Evolutionary conservation across 2,888 invertebrate species (phyloP).

Genomic region (Lasioglossum figueresi): DNA sequence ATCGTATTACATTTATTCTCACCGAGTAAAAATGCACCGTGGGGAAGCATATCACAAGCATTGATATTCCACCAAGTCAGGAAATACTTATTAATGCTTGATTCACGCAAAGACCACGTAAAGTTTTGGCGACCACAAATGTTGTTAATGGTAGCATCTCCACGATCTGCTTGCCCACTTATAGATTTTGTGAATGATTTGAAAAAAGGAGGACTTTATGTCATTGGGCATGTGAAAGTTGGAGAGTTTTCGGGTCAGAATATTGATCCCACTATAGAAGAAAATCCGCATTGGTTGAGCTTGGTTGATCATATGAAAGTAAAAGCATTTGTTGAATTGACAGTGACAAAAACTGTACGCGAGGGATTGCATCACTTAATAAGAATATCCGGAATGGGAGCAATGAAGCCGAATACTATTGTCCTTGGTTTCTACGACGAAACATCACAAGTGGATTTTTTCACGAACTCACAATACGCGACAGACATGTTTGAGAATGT

Average conservation of each 20-base stretch:
- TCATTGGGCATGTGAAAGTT: slow-evolving; percentile 93
- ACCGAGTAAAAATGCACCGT: slow-evolving; percentile 92
- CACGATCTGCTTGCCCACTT: slow-evolving; percentile 94
- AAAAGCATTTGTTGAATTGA: slow-evolving; percentile 98
- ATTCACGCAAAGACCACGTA: slow-evolving; percentile 98
- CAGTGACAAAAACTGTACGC: slow-evolving; percentile 92
- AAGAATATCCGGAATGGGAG: slow-evolving; percentile 96
- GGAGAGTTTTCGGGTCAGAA: slow-evolving; percentile 85
- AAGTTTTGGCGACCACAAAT: slow-evolving; percentile 99
- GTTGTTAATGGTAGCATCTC: slow-evolving; percentile 95
- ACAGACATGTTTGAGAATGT: slow-evolving; percentile 85
- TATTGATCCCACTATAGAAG: slow-evolving; percentile 90
- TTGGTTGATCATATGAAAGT: slow-evolving; percentile 97
- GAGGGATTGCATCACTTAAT: slow-evolving; percentile 97
- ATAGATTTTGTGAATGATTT: slow-evolving; percentile 99
- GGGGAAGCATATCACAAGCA: slow-evolving; percentile 99
- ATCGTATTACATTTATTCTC: slow-evolving; percentile 95
- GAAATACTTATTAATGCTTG: slow-evolving; percentile 97
- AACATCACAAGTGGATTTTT: slow-evolving; percentile 90
- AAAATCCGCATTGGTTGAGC: slow-evolving; percentile 95
- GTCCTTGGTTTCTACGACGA: slow-evolving; percentile 96
- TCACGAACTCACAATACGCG: slow-evolving; percentile 85
- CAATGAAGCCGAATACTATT: slow-evolving; percentile 99
- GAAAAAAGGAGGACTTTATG: slow-evolving; percentile 96
- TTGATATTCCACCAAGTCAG: slow-evolving; percentile 98